Conservation (phyloP, 53 echinoderm and acorn worm genomes). For the Astropecten irregularis region DNA sequence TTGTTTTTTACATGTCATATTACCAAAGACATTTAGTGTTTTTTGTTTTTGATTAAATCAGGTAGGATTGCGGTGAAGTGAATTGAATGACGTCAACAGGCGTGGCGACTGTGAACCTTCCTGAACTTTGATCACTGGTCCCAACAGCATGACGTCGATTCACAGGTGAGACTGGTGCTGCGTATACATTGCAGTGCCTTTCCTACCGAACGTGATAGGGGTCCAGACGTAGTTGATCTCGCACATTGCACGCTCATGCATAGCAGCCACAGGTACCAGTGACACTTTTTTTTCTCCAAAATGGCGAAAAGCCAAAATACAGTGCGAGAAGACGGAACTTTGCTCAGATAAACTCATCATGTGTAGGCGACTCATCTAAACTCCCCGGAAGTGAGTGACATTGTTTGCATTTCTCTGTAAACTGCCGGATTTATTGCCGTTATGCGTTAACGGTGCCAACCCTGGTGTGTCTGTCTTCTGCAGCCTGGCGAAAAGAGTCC, state of each 20-base stretch:
- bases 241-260: not conserved
- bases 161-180: conserved; percentile 49
- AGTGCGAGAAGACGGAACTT: conserved; percentile 6
- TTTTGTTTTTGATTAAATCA: no score
- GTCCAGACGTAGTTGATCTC: not conserved
- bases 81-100: conserved; percentile 62
- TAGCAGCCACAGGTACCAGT: conserved; percentile 15
- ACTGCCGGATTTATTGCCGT: no score
- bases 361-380: not conserved
- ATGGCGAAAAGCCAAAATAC: not conserved
- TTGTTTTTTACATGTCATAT: no score
- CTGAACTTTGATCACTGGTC: conserved; percentile 55
- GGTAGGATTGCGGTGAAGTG: no score
- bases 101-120: conserved; percentile 51
- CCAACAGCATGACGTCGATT: conserved; percentile 50
- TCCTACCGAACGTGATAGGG: not conserved
- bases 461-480: no score
- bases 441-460: no score
- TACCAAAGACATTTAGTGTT: no score
- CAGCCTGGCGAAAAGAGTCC: no score
- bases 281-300: conserved; percentile 30
- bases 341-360: not conserved
- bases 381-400: conserved; percentile 29
- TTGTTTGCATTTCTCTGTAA: not conserved
- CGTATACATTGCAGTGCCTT: not conserved